Evolutionary conservation across 2,888 invertebrate genomes (phyloP).

Genomic region (Lagria hirta): DNA sequence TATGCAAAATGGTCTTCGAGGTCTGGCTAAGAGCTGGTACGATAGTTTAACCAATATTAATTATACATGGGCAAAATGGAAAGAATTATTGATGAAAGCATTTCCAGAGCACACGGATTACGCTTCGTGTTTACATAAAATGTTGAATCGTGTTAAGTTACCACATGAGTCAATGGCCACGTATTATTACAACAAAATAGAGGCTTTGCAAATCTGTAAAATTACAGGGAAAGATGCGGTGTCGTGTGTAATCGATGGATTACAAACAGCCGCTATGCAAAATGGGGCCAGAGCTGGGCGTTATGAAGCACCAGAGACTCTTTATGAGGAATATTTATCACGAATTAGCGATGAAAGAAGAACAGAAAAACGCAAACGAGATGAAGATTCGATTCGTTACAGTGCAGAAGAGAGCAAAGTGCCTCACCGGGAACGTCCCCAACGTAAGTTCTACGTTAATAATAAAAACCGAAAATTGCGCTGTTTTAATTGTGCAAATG

Average conservation of each 20-base stretch:
- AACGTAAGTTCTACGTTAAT: too few species aligned
- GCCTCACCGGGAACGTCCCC: too few species aligned
- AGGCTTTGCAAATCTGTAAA: slow-evolving; percentile 19
- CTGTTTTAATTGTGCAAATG: slow-evolving; percentile 26
- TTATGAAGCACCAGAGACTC: slow-evolving; percentile 12
- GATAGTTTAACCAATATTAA: slow-evolving; percentile 22
- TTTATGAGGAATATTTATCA: slow-evolving; percentile 17
- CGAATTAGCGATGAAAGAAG: too few species aligned
- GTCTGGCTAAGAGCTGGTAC: slow-evolving; percentile 33
- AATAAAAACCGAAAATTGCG: too few species aligned
- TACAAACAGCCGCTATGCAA: slow-evolving; percentile 14
- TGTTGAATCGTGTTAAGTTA: too few species aligned
- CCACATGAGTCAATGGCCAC: too few species aligned
- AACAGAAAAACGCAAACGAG: neutral
- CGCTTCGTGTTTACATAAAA: too few species aligned
- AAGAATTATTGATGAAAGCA: slow-evolving; percentile 24
- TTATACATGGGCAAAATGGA: slow-evolving; percentile 31
- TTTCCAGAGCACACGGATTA: too few species aligned
- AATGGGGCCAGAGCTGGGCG: slow-evolving; percentile 21
- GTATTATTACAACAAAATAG: too few species aligned
- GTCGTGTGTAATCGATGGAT: slow-evolving; percentile 26
- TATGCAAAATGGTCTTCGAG: slow-evolving; percentile 28
- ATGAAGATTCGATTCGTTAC: too few species aligned
- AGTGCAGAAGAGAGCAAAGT: too few species aligned
- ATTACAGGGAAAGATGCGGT: slow-evolving; percentile 24